Evolutionary conservation across 64 coral and sea anemone species (phyloP).

Genomic region (Astreopora myriophthalma): DNA sequence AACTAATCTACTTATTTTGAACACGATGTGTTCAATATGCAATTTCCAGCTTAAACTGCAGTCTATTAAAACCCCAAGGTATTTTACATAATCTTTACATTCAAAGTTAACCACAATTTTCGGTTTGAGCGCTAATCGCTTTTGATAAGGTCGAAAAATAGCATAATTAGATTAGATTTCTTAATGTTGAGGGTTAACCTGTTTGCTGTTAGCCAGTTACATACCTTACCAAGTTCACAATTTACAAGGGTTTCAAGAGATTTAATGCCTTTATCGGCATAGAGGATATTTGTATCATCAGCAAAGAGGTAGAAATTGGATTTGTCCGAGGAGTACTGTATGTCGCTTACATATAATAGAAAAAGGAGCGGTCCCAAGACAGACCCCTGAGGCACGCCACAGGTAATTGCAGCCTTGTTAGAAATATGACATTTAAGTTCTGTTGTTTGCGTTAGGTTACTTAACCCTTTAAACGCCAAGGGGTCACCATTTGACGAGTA

Average conservation of each 20-base stretch:
- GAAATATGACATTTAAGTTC: constrained; percentile 49
- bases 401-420: constrained; percentile 29
- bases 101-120: neutral
- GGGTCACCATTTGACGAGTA: too few relatives aligned
- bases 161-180: constrained; percentile 56
- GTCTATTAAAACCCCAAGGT: constrained; percentile 23
- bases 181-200: constrained; percentile 49
- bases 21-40: neutral
- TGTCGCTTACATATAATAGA: constrained; percentile 65
- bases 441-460: constrained; percentile 20
- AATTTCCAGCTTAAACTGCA: neutral
- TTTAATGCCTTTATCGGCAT: neutral
- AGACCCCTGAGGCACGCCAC: neutral
- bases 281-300: constrained; percentile 45
- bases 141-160: constrained; percentile 60
- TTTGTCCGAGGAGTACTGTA: constrained; percentile 61
- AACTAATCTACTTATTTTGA: constrained; percentile 26
- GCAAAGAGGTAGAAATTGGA: constrained; percentile 59
- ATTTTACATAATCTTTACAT: neutral
- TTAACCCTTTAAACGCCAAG: neutral
- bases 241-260: constrained; percentile 50
- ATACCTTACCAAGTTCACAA: constrained; percentile 11
- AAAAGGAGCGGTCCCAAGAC: constrained; percentile 38
- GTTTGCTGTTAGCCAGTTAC: constrained; percentile 61
- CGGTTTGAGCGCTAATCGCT: neutral